These are phyloP conservation scores for Drosophila algonquin DNA, from an alignment of 2,888 invertebrate species.

Conservation along the genomic window DNA sequence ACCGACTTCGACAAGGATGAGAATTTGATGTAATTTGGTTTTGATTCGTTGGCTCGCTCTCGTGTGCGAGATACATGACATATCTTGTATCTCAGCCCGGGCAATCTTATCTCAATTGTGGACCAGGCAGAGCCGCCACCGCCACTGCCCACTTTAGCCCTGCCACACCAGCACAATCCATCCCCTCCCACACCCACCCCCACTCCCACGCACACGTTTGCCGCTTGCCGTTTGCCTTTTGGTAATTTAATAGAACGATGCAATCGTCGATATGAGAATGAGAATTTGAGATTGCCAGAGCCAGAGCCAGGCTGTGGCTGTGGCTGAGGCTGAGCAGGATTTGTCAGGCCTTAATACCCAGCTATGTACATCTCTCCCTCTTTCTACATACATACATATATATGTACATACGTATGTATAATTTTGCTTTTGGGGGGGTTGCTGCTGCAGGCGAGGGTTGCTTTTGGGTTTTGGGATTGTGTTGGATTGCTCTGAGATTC, in stretches of 20 bases:
- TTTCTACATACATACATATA: not conserved
- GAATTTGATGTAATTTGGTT: conserved; percentile 81
- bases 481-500: conserved; percentile 49
- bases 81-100: conserved; percentile 77
- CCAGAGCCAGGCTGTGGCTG: conserved; percentile 26
- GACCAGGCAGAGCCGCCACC: conserved; percentile 68
- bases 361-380: conserved; percentile 28
- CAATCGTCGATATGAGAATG: conserved; percentile 69
- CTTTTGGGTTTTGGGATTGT: conserved; percentile 44
- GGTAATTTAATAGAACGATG: conserved; percentile 78
- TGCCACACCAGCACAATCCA: conserved; percentile 8
- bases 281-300: conserved; percentile 45
- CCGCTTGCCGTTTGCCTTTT: conserved; percentile 69
- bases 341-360: conserved; percentile 51
- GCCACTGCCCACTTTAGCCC: conserved; percentile 29
- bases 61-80: conserved; percentile 78
- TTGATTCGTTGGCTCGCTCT: conserved; percentile 63
- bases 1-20: conserved; percentile 48
- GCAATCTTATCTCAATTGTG: conserved; percentile 84
- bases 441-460: conserved; percentile 68
- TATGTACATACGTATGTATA: not conserved
- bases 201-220: conserved; percentile 40
- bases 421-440: conserved; percentile 27
- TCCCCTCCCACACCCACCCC: conserved; percentile 27
- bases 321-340: conserved; percentile 42